Conservation (phyloP, 2,113 vertebrate genomes). For the Progne subis region DNA sequence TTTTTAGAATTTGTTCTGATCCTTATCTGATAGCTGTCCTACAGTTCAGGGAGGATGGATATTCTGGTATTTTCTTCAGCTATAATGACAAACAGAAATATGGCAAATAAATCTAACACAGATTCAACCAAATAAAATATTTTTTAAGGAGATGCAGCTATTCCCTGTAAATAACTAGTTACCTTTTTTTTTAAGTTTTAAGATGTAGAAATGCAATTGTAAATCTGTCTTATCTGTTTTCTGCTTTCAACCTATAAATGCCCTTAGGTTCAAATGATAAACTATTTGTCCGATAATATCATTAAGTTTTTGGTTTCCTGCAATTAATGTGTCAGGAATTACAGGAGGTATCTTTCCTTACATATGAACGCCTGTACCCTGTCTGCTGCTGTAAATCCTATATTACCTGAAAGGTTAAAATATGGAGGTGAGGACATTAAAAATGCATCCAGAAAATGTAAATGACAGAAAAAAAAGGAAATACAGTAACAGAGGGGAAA, state of each 20-base stretch:
- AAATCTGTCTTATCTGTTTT: constrained; percentile 13
- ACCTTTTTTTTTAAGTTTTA: background rate
- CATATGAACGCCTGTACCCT: background rate
- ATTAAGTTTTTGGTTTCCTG: constrained; percentile 33
- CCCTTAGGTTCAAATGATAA: constrained; percentile 22
- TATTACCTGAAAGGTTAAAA: constrained; percentile 43
- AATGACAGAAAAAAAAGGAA: constrained; percentile 55
- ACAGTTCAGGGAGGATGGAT: background rate
- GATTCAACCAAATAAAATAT: background rate
- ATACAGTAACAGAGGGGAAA: constrained; percentile 40
- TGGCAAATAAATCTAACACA: background rate
- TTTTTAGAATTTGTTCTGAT: constrained; percentile 51
- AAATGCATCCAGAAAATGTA: constrained; percentile 61
- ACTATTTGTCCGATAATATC: constrained; percentile 23
- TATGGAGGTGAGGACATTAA: constrained; percentile 20
- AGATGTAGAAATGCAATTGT: background rate
- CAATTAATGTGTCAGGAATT: constrained; percentile 7
- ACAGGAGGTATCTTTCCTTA: constrained; percentile 8
- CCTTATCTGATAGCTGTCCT: constrained; percentile 24
- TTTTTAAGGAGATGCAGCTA: background rate
- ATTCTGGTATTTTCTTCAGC: constrained; percentile 29
- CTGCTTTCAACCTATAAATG: background rate
- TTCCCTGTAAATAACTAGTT: background rate
- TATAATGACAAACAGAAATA: constrained; percentile 20
- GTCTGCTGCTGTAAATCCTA: constrained; percentile 6